Evolutionary conservation across 1,140 invertebrate genomes (phyloP).

Genomic region (Varroa destructor): DNA sequence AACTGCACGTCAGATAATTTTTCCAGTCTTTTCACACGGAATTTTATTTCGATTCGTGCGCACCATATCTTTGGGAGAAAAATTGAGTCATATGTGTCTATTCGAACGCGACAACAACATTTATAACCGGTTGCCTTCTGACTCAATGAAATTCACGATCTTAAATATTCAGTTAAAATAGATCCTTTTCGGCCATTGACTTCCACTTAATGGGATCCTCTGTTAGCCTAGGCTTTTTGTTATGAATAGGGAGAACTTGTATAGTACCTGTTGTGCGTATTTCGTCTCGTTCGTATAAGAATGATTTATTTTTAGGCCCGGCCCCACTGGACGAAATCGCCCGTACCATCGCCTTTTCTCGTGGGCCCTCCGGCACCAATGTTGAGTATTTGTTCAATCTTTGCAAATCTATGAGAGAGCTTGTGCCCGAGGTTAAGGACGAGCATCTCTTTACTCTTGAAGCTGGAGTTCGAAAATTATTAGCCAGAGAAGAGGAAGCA

Average conservation of each 20-base stretch:
- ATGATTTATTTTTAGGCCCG: constrained; percentile 43
- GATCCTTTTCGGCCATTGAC: too few species aligned
- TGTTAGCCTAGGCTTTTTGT: too few species aligned
- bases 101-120: too few species aligned
- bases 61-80: too few species aligned
- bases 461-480: constrained; percentile 42
- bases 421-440: constrained; percentile 52
- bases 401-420: constrained; percentile 57
- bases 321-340: constrained; percentile 62
- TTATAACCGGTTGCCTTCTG: too few species aligned
- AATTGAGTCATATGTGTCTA: too few species aligned
- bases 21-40: background rate
- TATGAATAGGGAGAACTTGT: too few species aligned
- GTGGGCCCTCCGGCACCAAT: constrained; percentile 71
- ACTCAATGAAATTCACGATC: too few species aligned
- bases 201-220: too few species aligned
- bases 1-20: background rate
- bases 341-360: constrained; percentile 54
- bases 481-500: background rate
- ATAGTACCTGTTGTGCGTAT: too few species aligned
- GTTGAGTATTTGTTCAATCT: constrained; percentile 75
- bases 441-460: constrained; percentile 62
- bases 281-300: background rate
- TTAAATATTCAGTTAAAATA: too few species aligned
- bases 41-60: too few species aligned